Percentiles rank a stretch among this genome's conserved stretches.
Conservation (phyloP, 1,140 invertebrate genomes). For the Temnothorax longispinosus region DNA sequence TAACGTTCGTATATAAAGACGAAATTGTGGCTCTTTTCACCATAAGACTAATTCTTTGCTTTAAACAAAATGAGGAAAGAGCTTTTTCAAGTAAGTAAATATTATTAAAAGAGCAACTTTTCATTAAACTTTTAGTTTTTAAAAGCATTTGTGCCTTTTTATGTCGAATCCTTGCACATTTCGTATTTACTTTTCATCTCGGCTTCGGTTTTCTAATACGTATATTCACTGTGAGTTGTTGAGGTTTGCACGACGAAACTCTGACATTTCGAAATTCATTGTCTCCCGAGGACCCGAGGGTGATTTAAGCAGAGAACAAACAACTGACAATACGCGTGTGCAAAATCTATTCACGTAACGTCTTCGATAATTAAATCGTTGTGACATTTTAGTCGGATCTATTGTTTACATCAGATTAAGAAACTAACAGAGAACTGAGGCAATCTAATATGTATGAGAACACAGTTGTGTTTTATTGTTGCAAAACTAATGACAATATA, state of each 20-base stretch:
- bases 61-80: neutral
- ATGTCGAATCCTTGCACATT: neutral
- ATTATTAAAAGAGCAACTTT: neutral
- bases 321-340: neutral
- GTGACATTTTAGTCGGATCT: constrained; percentile 42
- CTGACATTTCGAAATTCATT: constrained; percentile 61
- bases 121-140: neutral
- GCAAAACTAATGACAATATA: neutral
- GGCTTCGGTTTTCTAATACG: neutral
- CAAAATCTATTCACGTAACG: constrained; percentile 35
- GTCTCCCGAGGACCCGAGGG: constrained; percentile 19
- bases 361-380: constrained; percentile 48
- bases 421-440: neutral
- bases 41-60: neutral
- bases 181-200: constrained; percentile 15
- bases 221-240: neutral
- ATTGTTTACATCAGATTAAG: constrained; percentile 15
- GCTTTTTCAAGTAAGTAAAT: neutral
- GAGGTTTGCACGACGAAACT: neutral
- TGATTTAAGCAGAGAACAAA: constrained; percentile 33
- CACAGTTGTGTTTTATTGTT: neutral
- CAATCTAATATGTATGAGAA: neutral
- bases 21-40: neutral
- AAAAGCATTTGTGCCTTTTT: neutral
- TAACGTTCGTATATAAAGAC: neutral